Conservation (phyloP, 1,140 invertebrate species). For the Drosophila prosaltans region DNA sequence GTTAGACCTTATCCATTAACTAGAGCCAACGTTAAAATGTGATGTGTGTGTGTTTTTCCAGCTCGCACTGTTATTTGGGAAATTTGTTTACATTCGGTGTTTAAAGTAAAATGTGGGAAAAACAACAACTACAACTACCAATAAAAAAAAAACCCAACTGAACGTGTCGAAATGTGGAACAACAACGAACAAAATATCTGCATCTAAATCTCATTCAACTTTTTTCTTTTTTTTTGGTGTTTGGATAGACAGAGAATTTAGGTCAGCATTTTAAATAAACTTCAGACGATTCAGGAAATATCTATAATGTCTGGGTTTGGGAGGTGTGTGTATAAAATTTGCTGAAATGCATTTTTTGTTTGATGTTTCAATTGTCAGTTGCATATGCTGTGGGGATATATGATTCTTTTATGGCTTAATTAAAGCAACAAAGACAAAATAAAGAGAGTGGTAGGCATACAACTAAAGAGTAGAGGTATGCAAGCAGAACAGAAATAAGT, state of each 20-base stretch:
- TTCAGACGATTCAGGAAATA: conserved; percentile 16
- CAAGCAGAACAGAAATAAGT: neutral
- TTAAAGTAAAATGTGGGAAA: neutral
- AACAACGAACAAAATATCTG: conserved; percentile 43
- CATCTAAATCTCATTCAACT: conserved; percentile 16
- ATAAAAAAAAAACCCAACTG: conserved; percentile 1
- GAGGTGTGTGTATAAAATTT: conserved; percentile 25
- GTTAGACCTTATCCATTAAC: neutral
- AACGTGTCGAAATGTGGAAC: conserved; percentile 55
- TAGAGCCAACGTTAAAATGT: neutral
- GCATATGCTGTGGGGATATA: conserved; percentile 45
- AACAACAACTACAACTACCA: neutral
- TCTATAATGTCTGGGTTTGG: conserved; percentile 11
- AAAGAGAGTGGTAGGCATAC: neutral
- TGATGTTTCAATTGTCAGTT: conserved; percentile 36
- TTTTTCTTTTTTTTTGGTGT: neutral
- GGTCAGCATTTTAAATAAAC: conserved; percentile 21
- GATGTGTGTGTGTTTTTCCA: conserved; percentile 38
- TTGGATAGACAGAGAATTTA: conserved; percentile 1
- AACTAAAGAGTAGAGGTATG: too few relatives aligned
- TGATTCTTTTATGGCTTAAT: conserved; percentile 42
- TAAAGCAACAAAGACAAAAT: conserved; percentile 11
- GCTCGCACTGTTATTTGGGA: conserved; percentile 28
- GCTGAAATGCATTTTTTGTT: conserved; percentile 45
- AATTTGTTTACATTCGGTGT: conserved; percentile 45